phyloP scores from a whole-genome alignment of 2,113 vertebrate genomes.

The Rissa tridactyla region DNA sequence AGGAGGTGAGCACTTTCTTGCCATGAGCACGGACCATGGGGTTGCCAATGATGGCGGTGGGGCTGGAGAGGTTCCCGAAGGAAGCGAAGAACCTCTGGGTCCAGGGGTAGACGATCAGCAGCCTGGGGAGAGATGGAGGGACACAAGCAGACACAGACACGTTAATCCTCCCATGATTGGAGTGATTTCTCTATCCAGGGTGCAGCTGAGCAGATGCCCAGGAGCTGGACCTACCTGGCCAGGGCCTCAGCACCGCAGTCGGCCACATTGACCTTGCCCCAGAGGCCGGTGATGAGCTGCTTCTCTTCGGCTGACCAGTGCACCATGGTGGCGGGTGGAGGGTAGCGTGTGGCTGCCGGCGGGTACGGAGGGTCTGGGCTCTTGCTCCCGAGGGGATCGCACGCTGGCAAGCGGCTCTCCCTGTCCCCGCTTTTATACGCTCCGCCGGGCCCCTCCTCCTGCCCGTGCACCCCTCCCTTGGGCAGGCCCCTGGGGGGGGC shows the following conservation, averaged over 20 bases:
- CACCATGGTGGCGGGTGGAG: slow-evolving; percentile 57
- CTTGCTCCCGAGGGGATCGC: not conserved
- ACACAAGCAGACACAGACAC: not conserved
- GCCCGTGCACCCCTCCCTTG: not conserved
- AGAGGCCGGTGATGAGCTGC: not conserved
- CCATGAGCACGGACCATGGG: slow-evolving; percentile 76
- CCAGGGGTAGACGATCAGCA: slow-evolving; percentile 85
- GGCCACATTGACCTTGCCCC: not conserved
- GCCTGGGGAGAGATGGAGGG: not conserved
- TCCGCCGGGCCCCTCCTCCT: not conserved
- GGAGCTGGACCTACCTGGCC: slow-evolving; percentile 23
- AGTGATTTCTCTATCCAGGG: not conserved
- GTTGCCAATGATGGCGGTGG: slow-evolving; percentile 75
- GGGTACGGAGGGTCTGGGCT: not conserved
- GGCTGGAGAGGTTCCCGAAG: slow-evolving; percentile 82
- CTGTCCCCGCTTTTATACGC: not conserved
- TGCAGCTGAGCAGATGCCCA: accelerated
- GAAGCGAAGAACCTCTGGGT: slow-evolving; percentile 72
- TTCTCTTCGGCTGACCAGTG: slow-evolving; percentile 65
- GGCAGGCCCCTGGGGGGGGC: not conserved
- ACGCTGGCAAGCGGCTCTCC: not conserved
- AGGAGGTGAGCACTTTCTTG: slow-evolving; percentile 78
- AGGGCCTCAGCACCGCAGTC: slow-evolving; percentile 27
- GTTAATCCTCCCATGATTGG: accelerated
- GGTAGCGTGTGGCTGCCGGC: not conserved